A percentile compares a stretch with the other conserved stretches of the same genome.
Conservation (phyloP, 2,797 vertebrate genomes). For the Oreochromis grahami region DNA sequence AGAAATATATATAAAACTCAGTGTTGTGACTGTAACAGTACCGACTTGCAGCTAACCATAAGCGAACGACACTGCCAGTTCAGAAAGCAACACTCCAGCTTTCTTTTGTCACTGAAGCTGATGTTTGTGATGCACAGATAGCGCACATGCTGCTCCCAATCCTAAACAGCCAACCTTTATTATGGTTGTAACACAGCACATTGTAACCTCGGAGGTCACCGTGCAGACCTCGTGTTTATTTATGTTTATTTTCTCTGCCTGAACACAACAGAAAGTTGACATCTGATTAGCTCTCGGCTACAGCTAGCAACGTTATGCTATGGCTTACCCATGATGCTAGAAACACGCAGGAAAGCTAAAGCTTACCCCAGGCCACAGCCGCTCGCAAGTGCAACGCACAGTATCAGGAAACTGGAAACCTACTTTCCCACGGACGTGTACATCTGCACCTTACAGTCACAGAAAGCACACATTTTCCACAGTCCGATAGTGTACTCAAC, state of each 20-base stretch:
- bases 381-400: background rate
- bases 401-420: background rate
- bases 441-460: background rate
- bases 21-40: background rate
- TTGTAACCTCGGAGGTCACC: accelerated
- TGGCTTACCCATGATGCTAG: background rate
- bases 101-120: background rate
- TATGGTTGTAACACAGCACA: background rate
- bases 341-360: background rate
- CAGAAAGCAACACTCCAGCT: background rate
- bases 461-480: background rate
- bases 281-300: background rate
- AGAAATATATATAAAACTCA: background rate
- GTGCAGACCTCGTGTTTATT: background rate
- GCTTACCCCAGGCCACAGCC: slow-evolving; percentile 15
- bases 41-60: background rate
- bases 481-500: background rate
- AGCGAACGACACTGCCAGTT: background rate
- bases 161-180: no score
- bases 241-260: accelerated
- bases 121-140: background rate
- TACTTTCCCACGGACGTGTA: background rate
- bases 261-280: background rate
- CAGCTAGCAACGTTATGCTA: slow-evolving; percentile 19
- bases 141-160: background rate